Conservation (phyloP, 2,797 vertebrate species). For the Siniperca scherzeri region DNA sequence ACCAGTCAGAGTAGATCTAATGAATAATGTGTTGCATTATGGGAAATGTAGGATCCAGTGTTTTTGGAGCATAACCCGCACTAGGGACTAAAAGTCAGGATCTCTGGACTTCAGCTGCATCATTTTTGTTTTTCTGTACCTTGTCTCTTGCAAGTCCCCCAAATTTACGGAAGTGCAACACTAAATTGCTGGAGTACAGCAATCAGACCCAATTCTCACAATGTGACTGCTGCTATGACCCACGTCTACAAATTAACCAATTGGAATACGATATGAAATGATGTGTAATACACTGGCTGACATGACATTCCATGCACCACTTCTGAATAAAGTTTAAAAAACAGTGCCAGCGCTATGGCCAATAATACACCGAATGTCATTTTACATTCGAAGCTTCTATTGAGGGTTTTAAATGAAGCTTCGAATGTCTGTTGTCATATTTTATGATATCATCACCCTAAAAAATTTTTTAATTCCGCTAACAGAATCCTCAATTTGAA, state of each 20-base stretch:
- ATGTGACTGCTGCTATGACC: neutral
- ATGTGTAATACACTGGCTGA: neutral
- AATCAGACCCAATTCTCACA: neutral
- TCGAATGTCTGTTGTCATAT: no score
- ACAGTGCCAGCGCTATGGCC: neutral
- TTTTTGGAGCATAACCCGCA: neutral
- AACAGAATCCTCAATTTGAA: no score
- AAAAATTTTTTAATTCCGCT: no score
- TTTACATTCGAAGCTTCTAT: no score
- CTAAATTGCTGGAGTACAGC: neutral
- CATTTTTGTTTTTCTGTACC: no score
- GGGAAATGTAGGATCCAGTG: neutral
- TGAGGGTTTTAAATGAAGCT: no score
- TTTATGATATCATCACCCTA: no score
- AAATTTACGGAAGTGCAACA: neutral
- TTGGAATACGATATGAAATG: no score
- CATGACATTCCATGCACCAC: no score
- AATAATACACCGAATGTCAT: neutral
- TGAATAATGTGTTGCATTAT: neutral
- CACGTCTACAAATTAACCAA: neutral
- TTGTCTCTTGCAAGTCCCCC: neutral
- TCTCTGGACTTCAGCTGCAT: neutral
- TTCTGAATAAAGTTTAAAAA: neutral
- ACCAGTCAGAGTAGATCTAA: neutral
- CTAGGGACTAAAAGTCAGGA: no score